Evolutionary conservation across 2,797 vertebrate species (phyloP), one percentile per base, ranked within the genome.

Genomic region (Spondyliosoma cantharus): DNA sequence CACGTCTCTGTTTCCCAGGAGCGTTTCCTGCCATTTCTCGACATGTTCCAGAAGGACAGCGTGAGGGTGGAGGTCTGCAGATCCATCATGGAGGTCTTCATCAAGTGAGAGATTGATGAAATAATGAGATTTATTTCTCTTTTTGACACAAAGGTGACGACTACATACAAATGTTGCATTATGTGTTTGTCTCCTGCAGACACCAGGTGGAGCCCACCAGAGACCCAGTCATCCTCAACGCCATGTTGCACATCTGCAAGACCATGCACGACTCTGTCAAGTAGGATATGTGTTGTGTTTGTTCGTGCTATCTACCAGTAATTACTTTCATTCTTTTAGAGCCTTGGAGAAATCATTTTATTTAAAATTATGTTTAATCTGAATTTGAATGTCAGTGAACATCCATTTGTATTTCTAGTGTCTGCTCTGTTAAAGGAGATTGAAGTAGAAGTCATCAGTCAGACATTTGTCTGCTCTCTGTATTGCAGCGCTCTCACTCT

Each of bases 191-290:
- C 20, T 42, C 37, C 17, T 48, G 5, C 82, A 99, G 98, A 94
- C 94, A 99, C 74, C 98, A 99, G 83, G 94, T 96, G 84, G 97
- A 99, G 81, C 84, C 95, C 3, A 99, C 97, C 2, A 97, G 97
- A 92, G 98, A 99, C 76, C 98, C 97, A 0, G 97, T 99, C 67
- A 99, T 99, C 74, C 96, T 99, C 70, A 99, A 99, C 4, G 97
- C 98, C 59, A 95, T 99, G 80, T 89, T 99, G 83, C 97, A 99
- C 6, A 94, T 99, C 89, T 99, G 98, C 92, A 99, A 99, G 93
- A 97, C 96, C 13, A 98, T 99, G 98, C 98, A 99, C 0, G 98
- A 99, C 87, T 99, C 98, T 5, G 97, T 99, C 76, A 99, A 99
- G 98, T 99, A 96, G 93, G 96, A 2, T 24, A 3, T 72, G 16